A percentile compares a stretch with the other conserved stretches of the same genome.
phyloP scores from a whole-genome alignment of 2,797 vertebrate genomes.

The Octomys mimax region DNA sequence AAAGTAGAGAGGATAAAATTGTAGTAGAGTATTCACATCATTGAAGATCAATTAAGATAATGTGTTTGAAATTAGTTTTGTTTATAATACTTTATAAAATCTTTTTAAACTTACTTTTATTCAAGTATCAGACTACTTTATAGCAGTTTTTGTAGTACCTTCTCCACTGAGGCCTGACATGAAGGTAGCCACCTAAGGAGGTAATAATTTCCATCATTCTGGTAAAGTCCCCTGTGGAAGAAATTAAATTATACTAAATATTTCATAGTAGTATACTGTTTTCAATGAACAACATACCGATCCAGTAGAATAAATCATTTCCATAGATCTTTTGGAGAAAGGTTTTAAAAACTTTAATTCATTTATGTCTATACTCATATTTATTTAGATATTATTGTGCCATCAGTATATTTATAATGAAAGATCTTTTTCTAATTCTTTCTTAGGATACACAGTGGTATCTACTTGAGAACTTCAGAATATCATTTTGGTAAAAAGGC shows the following conservation, averaged over 20 bases:
- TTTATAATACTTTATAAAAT: not conserved
- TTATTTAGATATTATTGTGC: not conserved
- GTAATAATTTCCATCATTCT: not conserved
- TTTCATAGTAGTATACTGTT: not conserved
- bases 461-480: not conserved
- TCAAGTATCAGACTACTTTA: not conserved
- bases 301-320: not conserved
- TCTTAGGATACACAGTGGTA: not conserved
- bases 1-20: not conserved
- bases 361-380: not conserved
- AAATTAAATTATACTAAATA: slow-evolving; percentile 15
- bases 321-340: not conserved
- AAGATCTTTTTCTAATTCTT: not conserved
- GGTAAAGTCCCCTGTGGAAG: not conserved
- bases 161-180: not conserved
- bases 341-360: slow-evolving; percentile 18
- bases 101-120: not conserved
- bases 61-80: not conserved
- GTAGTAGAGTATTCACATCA: not conserved
- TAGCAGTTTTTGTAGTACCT: not conserved
- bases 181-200: not conserved
- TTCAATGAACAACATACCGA: not conserved
- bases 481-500: not conserved
- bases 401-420: not conserved
- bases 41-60: not conserved